These are phyloP conservation scores for Tinea pellionella DNA, from an alignment of 2,888 invertebrate species.

Conservation along the genomic window DNA sequence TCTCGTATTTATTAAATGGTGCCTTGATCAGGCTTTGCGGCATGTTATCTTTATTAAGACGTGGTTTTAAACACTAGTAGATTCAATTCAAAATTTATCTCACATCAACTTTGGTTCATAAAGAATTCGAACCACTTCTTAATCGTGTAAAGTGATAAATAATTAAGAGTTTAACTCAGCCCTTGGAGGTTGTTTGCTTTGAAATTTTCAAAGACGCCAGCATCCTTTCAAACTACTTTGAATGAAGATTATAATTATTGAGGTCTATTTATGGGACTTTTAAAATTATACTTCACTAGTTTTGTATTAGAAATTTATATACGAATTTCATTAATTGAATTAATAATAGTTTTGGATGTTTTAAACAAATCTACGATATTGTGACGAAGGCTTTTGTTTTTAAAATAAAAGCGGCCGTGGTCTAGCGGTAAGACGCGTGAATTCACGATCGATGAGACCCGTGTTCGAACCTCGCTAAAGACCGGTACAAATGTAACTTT, in stretches of 20 bases:
- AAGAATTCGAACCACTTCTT: neutral
- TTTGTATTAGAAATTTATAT: no score
- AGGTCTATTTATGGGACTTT: neutral
- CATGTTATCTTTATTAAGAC: neutral
- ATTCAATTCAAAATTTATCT: neutral
- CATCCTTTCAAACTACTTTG: slow-evolving; percentile 7
- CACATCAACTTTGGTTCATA: neutral
- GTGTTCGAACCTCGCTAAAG: no score
- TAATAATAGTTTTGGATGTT: no score
- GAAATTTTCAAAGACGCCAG: neutral
- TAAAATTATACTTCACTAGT: neutral
- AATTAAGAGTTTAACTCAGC: neutral
- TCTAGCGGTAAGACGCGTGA: no score
- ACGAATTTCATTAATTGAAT: no score
- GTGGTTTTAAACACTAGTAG: neutral
- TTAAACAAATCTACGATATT: no score
- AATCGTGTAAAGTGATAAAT: neutral
- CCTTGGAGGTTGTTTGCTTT: slow-evolving; percentile 11
- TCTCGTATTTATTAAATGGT: slow-evolving; percentile 13
- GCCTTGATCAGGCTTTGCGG: neutral
- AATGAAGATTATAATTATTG: slow-evolving; percentile 5
- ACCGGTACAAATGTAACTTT: no score
- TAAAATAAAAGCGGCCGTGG: no score
- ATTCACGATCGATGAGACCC: no score
- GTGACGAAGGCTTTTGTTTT: no score